Evolutionary conservation across 2,113 vertebrate genomes (phyloP), one percentile per base, ranked within the genome.

Genomic region (Tragelaphus strepsiceros): DNA sequence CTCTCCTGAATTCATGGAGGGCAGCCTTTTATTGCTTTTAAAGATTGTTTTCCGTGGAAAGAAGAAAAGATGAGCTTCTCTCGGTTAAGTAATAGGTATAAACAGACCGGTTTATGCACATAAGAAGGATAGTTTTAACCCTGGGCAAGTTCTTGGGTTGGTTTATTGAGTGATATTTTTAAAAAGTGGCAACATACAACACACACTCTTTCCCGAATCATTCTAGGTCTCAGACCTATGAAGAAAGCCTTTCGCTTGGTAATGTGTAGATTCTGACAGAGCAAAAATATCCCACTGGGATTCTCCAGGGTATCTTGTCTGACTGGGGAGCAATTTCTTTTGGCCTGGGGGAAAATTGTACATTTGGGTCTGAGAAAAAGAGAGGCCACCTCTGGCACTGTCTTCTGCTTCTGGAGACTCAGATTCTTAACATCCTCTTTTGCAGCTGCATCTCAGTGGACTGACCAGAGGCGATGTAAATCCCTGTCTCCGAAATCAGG

Each of bases 301-400:
- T 91, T 91, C 89, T 58, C 84, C 11, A 32, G 71, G 32, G 64
- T 24, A 6, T 86, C 35, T 7, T n/a, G 21, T 86, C 84, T 74
- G 80, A 15, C 56, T 80, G 49, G 85, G 90, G 97, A 97, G 58
- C 81, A 97, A 62, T 98, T 90, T 90, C 67, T 95, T 96, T 94
- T 91, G 62, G 97, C 95, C 83, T 90, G 14, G 54, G 51, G 94
- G 85, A 49, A 90, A 89, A 90, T 56, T 51, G 67, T 87, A 28
- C 53, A 58, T 95, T 96, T n/a, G 93, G 85, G 83, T 95, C 21
- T 5, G 5, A 10, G 51, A 51, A 35, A 88, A 85, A 90, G 56
- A 46, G 53, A 88, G 30, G 5, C 53, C 19, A 80, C 15, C 30
- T 35, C 87, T 62, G 62, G 61, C 32, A 51, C 77, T 4, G 2